These are phyloP conservation scores for Drosophila ambigua DNA, from an alignment of 1,140 invertebrate genomes.

Conservation along the genomic window DNA sequence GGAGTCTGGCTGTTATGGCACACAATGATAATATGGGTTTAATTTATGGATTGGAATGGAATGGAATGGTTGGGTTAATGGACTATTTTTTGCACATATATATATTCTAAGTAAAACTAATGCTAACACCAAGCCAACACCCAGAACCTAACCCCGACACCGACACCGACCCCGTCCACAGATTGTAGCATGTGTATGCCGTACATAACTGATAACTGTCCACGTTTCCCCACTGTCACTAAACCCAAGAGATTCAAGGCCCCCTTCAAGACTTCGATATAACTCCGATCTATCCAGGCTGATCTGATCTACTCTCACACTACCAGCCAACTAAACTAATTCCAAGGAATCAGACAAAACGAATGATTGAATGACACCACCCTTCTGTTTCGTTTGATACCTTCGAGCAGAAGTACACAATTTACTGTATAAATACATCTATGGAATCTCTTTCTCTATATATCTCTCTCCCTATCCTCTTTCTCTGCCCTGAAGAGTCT, in stretches of 20 bases:
- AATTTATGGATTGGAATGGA: conserved; percentile 18
- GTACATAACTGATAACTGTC: conserved; percentile 69
- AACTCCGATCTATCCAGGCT: background rate
- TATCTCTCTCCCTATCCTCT: conserved; percentile 1
- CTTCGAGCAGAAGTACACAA: background rate
- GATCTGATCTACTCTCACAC: background rate
- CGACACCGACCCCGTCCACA: background rate
- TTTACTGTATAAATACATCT: conserved; percentile 4
- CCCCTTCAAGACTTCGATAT: conserved; percentile 20
- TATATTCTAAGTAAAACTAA: conserved; percentile 31
- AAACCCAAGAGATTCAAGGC: conserved; percentile 38
- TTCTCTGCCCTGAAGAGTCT: conserved; percentile 38
- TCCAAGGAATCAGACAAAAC: conserved; percentile 3
- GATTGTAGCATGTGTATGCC: conserved; percentile 66
- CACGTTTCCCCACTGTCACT: conserved; percentile 43
- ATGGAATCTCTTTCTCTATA: conserved; percentile 15
- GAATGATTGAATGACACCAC: conserved; percentile 37
- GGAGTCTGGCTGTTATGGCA: conserved; percentile 11
- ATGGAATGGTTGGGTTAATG: conserved; percentile 27
- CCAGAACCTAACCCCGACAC: conserved; percentile 36
- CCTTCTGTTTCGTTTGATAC: conserved; percentile 2
- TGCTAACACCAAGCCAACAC: conserved; percentile 30
- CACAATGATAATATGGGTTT: conserved; percentile 9
- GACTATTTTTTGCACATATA: background rate
- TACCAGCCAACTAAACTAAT: background rate